Percentiles rank a stretch among this genome's conserved stretches.
Evolutionary conservation across 2,113 vertebrate genomes (phyloP).

Genomic region (Eulemur macaco): DNA sequence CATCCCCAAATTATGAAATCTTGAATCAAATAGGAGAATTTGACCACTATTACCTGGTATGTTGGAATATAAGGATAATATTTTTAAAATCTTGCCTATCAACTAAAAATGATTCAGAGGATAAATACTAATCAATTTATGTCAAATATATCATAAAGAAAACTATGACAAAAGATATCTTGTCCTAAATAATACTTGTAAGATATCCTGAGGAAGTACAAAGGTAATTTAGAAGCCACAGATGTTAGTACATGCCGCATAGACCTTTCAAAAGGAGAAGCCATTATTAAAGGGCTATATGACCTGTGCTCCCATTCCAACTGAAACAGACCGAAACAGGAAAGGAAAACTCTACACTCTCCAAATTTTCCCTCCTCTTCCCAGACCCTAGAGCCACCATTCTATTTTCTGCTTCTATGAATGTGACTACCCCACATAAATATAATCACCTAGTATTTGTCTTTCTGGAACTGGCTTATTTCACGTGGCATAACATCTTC

Average conservation of each 20-base stretch:
- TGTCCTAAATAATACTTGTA: neutral
- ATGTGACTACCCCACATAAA: no score
- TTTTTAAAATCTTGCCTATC: neutral
- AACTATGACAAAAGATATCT: neutral
- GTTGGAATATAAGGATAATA: neutral
- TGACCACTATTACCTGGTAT: neutral
- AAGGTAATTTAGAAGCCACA: neutral
- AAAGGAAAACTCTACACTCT: neutral
- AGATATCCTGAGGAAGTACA: neutral
- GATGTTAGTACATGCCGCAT: neutral
- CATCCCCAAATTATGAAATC: neutral
- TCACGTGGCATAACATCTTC: no score
- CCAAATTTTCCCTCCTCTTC: no score
- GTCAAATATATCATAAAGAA: neutral
- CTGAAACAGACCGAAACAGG: slow-evolving; percentile 8
- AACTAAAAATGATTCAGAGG: neutral
- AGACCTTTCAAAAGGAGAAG: neutral
- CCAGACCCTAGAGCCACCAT: no score
- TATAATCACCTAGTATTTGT: no score
- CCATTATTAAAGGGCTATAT: neutral
- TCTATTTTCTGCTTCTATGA: no score
- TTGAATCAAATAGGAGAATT: neutral
- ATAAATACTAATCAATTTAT: slow-evolving; percentile 17
- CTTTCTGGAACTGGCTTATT: no score
- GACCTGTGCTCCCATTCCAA: neutral